A percentile compares a stretch with the other conserved stretches of the same genome.
Evolutionary conservation across 1,140 invertebrate species (phyloP).

Genomic region (Cyrtorhinus lividipennis): DNA sequence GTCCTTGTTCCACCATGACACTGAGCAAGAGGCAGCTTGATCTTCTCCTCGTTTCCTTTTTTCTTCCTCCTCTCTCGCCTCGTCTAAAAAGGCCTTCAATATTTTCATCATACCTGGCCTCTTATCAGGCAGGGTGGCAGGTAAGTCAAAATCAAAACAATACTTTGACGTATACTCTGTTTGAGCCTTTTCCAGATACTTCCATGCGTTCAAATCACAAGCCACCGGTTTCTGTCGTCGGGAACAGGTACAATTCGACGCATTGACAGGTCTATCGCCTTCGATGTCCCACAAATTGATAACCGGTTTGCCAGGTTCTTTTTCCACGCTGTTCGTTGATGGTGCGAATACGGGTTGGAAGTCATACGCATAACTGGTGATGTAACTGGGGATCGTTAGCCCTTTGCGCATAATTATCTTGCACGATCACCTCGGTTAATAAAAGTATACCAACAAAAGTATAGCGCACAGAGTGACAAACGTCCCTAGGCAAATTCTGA

Average conservation of each 20-base stretch:
- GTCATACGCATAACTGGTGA: neutral
- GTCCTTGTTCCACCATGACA: neutral
- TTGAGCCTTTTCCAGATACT: neutral
- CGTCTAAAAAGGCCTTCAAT: neutral
- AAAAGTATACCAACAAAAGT: too few species aligned
- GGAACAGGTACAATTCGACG: neutral
- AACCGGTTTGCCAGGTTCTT: constrained; percentile 1
- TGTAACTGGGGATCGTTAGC: neutral
- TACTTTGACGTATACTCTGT: neutral
- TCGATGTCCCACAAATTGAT: neutral
- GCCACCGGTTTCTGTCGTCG: neutral
- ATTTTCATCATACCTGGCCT: neutral
- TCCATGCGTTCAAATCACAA: neutral
- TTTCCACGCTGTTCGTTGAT: neutral
- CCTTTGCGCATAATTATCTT: neutral
- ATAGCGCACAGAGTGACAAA: too few species aligned
- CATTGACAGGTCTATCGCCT: neutral
- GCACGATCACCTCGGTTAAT: too few species aligned
- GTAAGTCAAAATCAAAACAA: neutral
- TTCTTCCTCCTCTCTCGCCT: neutral
- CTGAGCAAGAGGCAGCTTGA: neutral
- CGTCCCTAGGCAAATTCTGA: too few species aligned
- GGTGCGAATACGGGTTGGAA: neutral
- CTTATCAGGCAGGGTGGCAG: neutral
- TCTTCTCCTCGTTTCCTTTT: neutral